Conservation (phyloP, 2,888 invertebrate species). For the Onthophagus sagittarius region DNA sequence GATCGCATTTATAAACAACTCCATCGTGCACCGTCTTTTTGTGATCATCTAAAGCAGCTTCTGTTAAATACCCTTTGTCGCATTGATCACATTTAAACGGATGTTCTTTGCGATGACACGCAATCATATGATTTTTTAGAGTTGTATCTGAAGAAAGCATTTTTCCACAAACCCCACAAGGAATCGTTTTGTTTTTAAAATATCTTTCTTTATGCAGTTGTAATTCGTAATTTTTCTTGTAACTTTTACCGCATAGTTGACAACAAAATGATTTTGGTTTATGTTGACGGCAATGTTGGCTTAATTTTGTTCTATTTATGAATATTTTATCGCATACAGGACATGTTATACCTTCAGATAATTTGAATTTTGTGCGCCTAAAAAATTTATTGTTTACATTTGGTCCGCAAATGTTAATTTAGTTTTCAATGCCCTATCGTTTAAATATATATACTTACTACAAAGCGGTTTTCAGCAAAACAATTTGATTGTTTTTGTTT, state of each 20-base stretch:
- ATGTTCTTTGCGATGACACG: slow-evolving; percentile 28
- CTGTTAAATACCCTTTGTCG: slow-evolving; percentile 32
- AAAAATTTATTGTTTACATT: neutral
- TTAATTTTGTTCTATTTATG: neutral
- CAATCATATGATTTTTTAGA: slow-evolving; percentile 52
- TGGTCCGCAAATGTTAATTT: neutral
- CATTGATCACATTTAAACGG: slow-evolving; percentile 32
- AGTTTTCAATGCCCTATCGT: too few species aligned
- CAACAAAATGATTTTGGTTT: neutral
- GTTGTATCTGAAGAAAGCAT: slow-evolving; percentile 49
- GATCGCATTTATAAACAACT: slow-evolving; percentile 34
- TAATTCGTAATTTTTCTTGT: neutral
- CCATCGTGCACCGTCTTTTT: neutral
- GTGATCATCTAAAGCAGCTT: neutral
- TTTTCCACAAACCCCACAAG: slow-evolving; percentile 31
- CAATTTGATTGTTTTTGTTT: too few species aligned
- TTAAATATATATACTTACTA: too few species aligned
- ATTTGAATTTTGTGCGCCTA: neutral
- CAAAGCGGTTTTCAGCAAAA: too few species aligned
- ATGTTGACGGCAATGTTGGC: neutral
- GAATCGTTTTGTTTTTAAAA: slow-evolving; percentile 22
- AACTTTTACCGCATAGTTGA: neutral
- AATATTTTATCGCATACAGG: neutral
- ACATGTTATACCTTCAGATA: neutral
- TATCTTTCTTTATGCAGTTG: slow-evolving; percentile 1